phyloP scores from a whole-genome alignment of 2,113 vertebrate genomes.

The Carollia perspicillata region DNA sequence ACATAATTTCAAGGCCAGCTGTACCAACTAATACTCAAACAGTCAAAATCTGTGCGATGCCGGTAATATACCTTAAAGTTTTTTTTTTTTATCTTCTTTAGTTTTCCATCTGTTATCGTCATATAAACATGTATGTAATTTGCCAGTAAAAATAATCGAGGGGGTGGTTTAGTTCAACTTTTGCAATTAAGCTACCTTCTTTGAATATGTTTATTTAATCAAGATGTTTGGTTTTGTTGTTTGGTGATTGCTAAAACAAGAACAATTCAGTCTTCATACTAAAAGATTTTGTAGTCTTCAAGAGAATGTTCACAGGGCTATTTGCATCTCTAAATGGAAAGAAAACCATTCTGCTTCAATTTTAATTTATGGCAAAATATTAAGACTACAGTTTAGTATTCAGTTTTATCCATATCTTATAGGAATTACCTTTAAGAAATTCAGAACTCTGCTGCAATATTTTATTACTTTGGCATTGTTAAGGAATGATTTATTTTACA shows the following conservation, averaged over 20 bases:
- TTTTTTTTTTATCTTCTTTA: background rate
- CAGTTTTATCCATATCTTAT: background rate
- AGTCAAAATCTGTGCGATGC: conserved; percentile 81
- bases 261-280: conserved; percentile 1
- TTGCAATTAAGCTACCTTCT: conserved; percentile 6
- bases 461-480: conserved; percentile 34
- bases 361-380: conserved; percentile 42
- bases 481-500: conserved; percentile 17
- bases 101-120: background rate
- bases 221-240: background rate
- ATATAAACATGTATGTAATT: background rate
- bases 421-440: conserved; percentile 37
- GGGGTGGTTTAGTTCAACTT: background rate
- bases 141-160: conserved; percentile 15
- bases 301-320: background rate
- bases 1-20: conserved; percentile 73
- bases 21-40: conserved; percentile 64
- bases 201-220: background rate
- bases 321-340: conserved; percentile 10
- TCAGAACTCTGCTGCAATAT: background rate
- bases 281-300: conserved; percentile 33
- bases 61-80: conserved; percentile 78
- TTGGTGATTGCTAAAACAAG: conserved; percentile 39
- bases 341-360: conserved; percentile 13
- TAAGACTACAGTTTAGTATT: background rate